Base-by-base conservation (phyloP, 2,113 vertebrate species). In the Bothrops jararaca region DNA sequence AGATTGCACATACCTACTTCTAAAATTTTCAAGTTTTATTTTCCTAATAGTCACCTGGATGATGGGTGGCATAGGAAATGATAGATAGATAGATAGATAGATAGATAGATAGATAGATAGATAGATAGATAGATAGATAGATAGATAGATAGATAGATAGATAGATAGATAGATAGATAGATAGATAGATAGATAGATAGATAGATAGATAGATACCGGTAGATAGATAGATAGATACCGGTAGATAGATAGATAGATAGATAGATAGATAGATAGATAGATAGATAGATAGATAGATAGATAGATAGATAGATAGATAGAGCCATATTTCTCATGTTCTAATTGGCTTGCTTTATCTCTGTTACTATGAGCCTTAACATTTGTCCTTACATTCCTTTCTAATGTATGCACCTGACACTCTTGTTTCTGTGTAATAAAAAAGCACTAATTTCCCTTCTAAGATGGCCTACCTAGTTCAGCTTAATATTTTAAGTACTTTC, bases 221-320 rank as follows among this genome's bases (percentile, higher is more conserved):
- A 9, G 48, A 8, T 1, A 9, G 48, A 8, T 1, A 9, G 48
- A 8, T 1, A 9, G 48, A 8, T 48, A 8, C n/a, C n/a, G n/a
- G n/a, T 45, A 4, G 42, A 3, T 45, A 45, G 42, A 3, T 45
- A 45, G 42, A 4, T 45, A 45, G 42, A 4, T 42, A 42, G 42
- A 3, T 42, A 42, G 42, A 3, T 42, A 42, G 42, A 42, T 45
- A 42, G 42, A 42, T 3, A 42, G 42, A 42, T 42, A 42, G 42
- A 42, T 42, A 42, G 42, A 42, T 42, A 42, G 42, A 42, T 42
- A 42, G 42, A 42, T 3, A 42, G 42, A 42, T 3, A 42, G 57
- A 58, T 2, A 24, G 53, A 54, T 0, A 18, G 54, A 54, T 0
- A 1, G 54, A 56, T 0, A 6, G 56, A 57, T 0, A 50, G 7